Evolutionary conservation across 2,797 vertebrate species (phyloP), one percentile per base, ranked within the genome.

Genomic region (Poeciliopsis infans): DNA sequence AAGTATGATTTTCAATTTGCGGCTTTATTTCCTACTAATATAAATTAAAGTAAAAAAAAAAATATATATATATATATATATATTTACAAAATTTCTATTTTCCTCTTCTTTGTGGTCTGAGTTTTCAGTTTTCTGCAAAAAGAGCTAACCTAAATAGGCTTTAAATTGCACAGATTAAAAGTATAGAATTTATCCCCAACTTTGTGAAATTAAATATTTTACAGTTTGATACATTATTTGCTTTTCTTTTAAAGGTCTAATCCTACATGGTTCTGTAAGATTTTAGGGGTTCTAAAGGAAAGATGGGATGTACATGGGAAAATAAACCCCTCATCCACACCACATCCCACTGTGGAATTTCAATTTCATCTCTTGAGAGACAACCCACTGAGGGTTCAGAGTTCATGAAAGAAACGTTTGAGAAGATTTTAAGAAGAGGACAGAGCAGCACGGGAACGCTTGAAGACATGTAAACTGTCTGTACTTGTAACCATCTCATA

Each of bases 341-440:
- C 33, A 59, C 53, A 83, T 77, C 77, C 80, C 55, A 15, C 81
- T 68, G 87, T 36, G 43, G 81, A 80, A 86, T 88, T 92, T 90
- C 75, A 78, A 91, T 91, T 92, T 87, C 86, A 89, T 90, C 85
- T 81, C 87, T 89, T 69, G 87, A 85, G 85, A 91, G 81, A 90
- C 85, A 91, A 79, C 77, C 86, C 87, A 85, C 84, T 53, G 2
- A 51, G 72, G 75, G 90, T 88, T 91, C 89, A 91, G 81, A 88
- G 94, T 78, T 94, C 91, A 93, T 77, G 86, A 78, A 79, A 91
- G 88, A 79, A 75, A 90, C 88, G 74, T 68, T 85, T 69, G 79
- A 88, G 83, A 80, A 46, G 33, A 83, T 85, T 86, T 82, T 55
- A 46, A 72, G 41, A 61, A 59, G 59, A 71, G 23, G 45, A 79